A percentile compares a stretch with the other conserved stretches of the same genome.
These are phyloP conservation scores for Furnarius figulus DNA, from an alignment of 2,113 vertebrate genomes.

Conservation along the genomic window DNA sequence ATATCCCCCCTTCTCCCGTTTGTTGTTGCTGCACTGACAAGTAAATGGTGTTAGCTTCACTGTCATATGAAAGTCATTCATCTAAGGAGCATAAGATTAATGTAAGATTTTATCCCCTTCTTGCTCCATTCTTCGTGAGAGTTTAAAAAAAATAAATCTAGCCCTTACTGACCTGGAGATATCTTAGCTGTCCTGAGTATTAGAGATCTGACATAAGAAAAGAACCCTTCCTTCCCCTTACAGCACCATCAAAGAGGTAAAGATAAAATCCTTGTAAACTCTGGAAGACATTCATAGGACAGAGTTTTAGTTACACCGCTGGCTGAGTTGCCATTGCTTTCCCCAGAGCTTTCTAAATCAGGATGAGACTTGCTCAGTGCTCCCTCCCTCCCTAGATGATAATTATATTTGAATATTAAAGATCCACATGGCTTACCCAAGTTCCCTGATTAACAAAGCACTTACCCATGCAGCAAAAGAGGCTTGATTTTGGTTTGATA, in stretches of 20 bases:
- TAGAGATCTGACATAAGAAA: background rate
- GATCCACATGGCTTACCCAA: background rate
- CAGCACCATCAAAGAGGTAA: background rate
- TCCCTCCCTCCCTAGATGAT: background rate
- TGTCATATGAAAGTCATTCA: background rate
- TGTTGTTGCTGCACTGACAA: background rate
- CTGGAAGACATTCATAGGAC: background rate
- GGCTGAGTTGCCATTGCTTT: background rate
- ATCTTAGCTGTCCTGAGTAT: background rate
- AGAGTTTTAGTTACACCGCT: background rate
- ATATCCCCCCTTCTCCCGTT: background rate
- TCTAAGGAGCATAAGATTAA: background rate
- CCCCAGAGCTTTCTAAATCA: background rate
- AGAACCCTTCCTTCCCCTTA: background rate
- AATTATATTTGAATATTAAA: slow-evolving; percentile 32
- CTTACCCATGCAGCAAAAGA: background rate
- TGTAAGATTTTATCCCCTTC: background rate
- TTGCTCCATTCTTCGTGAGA: background rate
- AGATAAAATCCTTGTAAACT: background rate
- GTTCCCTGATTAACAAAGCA: background rate
- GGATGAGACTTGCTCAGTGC: background rate
- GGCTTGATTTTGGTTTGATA: background rate
- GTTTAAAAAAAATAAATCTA: background rate
- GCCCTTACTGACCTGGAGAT: background rate
- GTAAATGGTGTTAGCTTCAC: background rate